Base-by-base conservation (phyloP, 2,888 invertebrate genomes). In the Apotomis betuletana region DNA sequence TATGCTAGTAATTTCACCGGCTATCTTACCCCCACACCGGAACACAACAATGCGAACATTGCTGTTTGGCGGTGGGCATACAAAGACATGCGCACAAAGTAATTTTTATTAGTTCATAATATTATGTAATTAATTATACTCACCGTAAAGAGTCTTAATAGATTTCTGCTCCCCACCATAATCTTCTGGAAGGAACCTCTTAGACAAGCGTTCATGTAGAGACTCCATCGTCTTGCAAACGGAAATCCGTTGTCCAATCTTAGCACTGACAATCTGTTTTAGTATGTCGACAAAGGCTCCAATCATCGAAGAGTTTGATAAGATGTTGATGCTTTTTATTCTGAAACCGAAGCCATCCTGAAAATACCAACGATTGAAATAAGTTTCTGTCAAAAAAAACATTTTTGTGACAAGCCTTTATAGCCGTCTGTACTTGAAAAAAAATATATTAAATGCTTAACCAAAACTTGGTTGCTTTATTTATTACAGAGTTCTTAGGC, bases 331-430 rank as follows among this genome's bases (percentile, higher is more conserved):
- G 0, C 82, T 83, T 71, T 87, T 88, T 5, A 90, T 74, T 74
- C 85, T 80, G 78, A 86, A 79, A 3, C 88, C 87, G 55, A 83
- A 87, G 4, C 87, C 87, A 76, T 88, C 85, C 91, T 91, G 79
- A 36, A 87, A 84, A 27, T 27, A 27, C 27, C 27, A 27, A 27
- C 27, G 27, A 27, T 2, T 2, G 27, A 27, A 27, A 27, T 27
- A 27, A 27, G 27, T 27, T 27, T 27, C 27, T 27, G 27, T 2
- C 27, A 27, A 27, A 27, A 27, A 27, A 27, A 27, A 2, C 0
- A 27, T 27, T 27, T 27, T 27, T 27, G 27, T 27, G 27, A 15
- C 15, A 15, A 15, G 15, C 15, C 15, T 15, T 15, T 15, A 15
- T 15, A 15, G 15, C 15, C 15, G n/a, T n/a, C n/a, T 27, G 27